phyloP scores from a whole-genome alignment of 1,140 invertebrate genomes.

The Macrobrachium rosenbergii region DNA sequence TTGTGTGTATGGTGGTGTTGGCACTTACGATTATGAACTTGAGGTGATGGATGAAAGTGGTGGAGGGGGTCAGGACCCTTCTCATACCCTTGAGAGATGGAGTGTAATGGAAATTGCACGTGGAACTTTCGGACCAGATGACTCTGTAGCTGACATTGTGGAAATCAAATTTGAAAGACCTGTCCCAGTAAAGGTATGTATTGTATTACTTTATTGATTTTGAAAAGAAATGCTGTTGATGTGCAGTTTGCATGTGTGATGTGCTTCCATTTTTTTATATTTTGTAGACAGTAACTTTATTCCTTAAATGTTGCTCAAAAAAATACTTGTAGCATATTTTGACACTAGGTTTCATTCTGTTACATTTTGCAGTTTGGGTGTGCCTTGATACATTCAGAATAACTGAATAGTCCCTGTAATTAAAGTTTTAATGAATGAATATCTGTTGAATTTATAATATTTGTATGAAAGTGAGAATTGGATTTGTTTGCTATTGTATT shows the following conservation, averaged over 20 bases:
- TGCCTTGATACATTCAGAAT: background rate
- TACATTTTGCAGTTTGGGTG: background rate
- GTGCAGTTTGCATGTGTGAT: background rate
- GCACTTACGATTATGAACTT: slow-evolving; percentile 90
- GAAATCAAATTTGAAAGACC: slow-evolving; percentile 93
- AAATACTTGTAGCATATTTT: no score
- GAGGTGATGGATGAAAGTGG: slow-evolving; percentile 89
- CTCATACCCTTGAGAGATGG: slow-evolving; percentile 73
- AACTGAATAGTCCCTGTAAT: no score
- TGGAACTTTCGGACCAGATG: slow-evolving; percentile 83
- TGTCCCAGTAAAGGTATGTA: slow-evolving; percentile 83
- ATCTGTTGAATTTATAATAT: no score
- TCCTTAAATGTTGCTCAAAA: no score
- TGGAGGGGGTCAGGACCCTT: slow-evolving; percentile 62
- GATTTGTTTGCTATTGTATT: background rate
- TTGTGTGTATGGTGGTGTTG: slow-evolving; percentile 89
- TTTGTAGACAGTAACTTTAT: no score
- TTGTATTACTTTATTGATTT: background rate
- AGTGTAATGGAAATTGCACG: slow-evolving; percentile 80
- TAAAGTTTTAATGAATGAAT: no score
- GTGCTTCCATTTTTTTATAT: background rate
- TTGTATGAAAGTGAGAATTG: no score
- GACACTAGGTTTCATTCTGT: background rate
- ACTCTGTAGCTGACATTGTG: slow-evolving; percentile 82
- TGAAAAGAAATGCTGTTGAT: background rate